These are phyloP conservation scores for Myanophis thanlyinensis DNA, from an alignment of 2,113 vertebrate species.

Conservation along the genomic window DNA sequence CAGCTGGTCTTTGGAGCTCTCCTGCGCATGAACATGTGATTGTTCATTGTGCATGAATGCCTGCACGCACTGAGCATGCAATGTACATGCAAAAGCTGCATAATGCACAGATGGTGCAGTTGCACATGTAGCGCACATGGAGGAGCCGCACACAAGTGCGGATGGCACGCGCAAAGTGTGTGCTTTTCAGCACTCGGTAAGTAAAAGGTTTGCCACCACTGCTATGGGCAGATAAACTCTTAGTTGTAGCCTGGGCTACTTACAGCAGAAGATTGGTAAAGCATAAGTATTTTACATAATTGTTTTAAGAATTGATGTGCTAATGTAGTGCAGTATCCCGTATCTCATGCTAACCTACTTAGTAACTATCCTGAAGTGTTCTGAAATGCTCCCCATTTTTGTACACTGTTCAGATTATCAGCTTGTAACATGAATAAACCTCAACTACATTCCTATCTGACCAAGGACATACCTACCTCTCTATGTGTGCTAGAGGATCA, in stretches of 20 bases:
- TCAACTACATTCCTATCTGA: conserved; percentile 16
- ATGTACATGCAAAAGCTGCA: too few relatives aligned
- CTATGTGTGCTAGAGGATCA: conserved; percentile 20
- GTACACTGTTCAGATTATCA: not conserved
- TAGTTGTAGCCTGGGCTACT: not conserved
- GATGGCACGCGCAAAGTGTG: too few relatives aligned
- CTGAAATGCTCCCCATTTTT: not conserved
- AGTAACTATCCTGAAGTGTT: not conserved
- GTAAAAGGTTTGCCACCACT: too few relatives aligned
- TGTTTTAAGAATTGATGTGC: not conserved
- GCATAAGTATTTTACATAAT: not conserved
- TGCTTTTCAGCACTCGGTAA: too few relatives aligned
- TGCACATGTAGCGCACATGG: too few relatives aligned
- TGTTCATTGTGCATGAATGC: too few relatives aligned
- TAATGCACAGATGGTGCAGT: too few relatives aligned
- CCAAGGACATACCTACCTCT: not conserved
- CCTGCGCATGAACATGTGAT: too few relatives aligned
- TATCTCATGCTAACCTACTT: not conserved
- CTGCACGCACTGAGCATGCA: too few relatives aligned
- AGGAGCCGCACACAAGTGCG: too few relatives aligned
- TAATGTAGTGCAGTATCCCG: not conserved
- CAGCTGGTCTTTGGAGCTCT: too few relatives aligned
- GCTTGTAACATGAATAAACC: not conserved
- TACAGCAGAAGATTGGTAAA: not conserved
- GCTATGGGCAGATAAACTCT: not conserved